phyloP scores from a whole-genome alignment of 2,888 invertebrate species.

The Mythimna vitellina region DNA sequence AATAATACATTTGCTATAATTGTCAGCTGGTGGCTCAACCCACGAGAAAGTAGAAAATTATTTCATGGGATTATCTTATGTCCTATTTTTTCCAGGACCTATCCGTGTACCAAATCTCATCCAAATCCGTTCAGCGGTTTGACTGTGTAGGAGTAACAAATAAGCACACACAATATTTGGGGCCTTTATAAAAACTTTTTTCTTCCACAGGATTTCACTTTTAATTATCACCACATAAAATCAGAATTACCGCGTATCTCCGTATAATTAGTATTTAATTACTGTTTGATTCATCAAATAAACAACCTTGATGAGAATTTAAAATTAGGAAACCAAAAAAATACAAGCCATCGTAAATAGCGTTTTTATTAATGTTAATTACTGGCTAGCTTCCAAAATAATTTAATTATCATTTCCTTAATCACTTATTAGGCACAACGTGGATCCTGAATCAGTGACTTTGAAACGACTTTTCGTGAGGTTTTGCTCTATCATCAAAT shows the following conservation, averaged over 20 bases:
- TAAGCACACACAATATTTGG: too few relatives aligned
- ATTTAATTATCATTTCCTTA: conserved; percentile 47
- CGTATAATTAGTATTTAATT: conserved; percentile 55
- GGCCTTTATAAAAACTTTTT: conserved; percentile 16
- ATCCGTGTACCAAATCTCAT: too few relatives aligned
- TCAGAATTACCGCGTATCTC: conserved; percentile 21
- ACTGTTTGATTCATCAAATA: conserved; percentile 31
- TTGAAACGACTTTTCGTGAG: conserved; percentile 21
- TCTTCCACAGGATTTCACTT: not conserved
- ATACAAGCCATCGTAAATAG: conserved; percentile 32
- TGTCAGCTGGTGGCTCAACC: too few relatives aligned
- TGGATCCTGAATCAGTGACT: conserved; percentile 26
- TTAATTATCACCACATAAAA: conserved; percentile 14
- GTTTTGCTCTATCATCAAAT: conserved; percentile 16
- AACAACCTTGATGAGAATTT: conserved; percentile 51
- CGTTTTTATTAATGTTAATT: conserved; percentile 53
- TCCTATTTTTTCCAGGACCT: not conserved
- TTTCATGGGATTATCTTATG: too few relatives aligned
- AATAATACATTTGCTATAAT: not conserved
- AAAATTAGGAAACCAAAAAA: conserved; percentile 39
- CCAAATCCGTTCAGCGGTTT: too few relatives aligned
- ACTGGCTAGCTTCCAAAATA: conserved; percentile 41
- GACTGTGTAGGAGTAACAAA: too few relatives aligned
- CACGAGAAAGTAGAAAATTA: too few relatives aligned
- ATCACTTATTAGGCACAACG: conserved; percentile 33